Evolutionary conservation across 2,888 invertebrate species (phyloP), one percentile per base, ranked within the genome.

Genomic region (Liposcelis brunnea): DNA sequence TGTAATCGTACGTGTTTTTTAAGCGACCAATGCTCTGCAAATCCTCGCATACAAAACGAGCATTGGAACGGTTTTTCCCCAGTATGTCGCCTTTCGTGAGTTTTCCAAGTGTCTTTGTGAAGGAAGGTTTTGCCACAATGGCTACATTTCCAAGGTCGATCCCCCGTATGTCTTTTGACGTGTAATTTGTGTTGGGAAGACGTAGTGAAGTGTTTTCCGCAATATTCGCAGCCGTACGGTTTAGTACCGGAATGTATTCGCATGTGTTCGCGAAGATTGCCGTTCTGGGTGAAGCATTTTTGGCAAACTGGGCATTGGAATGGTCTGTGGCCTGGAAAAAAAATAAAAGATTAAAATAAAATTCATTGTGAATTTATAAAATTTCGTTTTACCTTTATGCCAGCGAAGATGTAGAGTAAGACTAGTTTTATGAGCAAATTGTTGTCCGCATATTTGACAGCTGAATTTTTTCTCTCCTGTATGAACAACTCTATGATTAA

Each of bases 191-290:
- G 19, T 59, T 80, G 81, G 15, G 79, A 80, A 8, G 77, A 77
- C 1, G 81, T 81, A 32, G 81, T 79, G 61, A 83, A 84, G 48
- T 69, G 69, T 15, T 75, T 70, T 16, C 72, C 71, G 52, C 82
- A 82, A 38, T 68, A 63, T 34, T 68, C 62, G 59, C 85, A 86
- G 50, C 66, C 65, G 61, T 74, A 85, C 0, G 85, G 86, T 55
- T 80, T 80, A 59, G 81, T 82, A 0, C 83, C 66, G 0, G 74
- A 82, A 61, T 85, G 84, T 53, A 79, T 80, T 46, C 84, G 70
- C 60, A 71, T 69, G 62, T 85, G 84, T 54, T 82, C 82, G 34
- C 74, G 72, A 47, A 83, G 64, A 65, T 84, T 84, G 46, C 82
- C 81, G 56, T 77, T 79, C 61, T 84, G 84, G 1, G 77, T 75